phyloP scores from a whole-genome alignment of 53 echinoderm and acorn worm genomes.

The Actinopyga echinites region DNA sequence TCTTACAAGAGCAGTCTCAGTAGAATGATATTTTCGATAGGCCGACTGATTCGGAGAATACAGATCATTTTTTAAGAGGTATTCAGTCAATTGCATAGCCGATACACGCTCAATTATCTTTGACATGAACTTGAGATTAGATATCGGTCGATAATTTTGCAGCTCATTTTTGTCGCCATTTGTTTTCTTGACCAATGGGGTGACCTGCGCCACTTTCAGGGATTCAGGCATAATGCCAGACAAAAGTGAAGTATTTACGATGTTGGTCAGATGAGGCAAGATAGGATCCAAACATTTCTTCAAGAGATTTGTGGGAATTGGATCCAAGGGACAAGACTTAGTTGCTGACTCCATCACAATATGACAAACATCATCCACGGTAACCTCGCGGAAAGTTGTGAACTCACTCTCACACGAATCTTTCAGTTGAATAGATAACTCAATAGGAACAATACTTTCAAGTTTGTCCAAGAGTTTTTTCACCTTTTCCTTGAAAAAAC shows the following conservation, averaged over 20 bases:
- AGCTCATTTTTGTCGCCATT: not conserved
- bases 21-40: not conserved
- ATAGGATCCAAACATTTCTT: not conserved
- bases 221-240: not conserved
- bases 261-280: not conserved
- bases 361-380: not conserved
- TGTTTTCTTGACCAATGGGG: not conserved
- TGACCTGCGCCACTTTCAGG: not conserved
- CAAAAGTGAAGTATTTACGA: not conserved
- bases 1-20: slow-evolving; percentile 22
- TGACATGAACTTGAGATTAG: not conserved
- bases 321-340: slow-evolving; percentile 6
- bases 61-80: not conserved
- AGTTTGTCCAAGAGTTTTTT: not conserved
- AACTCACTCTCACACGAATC: not conserved
- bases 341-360: not conserved
- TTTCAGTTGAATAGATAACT: too few relatives aligned
- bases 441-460: not conserved
- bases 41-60: slow-evolving; percentile 8
- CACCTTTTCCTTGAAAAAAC: slow-evolving; percentile 1
- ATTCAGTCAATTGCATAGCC: not conserved
- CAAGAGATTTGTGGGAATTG: not conserved
- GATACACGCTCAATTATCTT: not conserved
- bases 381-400: not conserved
- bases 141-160: not conserved